Conservation (phyloP, 2,113 vertebrate genomes). For the Menidia beryllina region DNA sequence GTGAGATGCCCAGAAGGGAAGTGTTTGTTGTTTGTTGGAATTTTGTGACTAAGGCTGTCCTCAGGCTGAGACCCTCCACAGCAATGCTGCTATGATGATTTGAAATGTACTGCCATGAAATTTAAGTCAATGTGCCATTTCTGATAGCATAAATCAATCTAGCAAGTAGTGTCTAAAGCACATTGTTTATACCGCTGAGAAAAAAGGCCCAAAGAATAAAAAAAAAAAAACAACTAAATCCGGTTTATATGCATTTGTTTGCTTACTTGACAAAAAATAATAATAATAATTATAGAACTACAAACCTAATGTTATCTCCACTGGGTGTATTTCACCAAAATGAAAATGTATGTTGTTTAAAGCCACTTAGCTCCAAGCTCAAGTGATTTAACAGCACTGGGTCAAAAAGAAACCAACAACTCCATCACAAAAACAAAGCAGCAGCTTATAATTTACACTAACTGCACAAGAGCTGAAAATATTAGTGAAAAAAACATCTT, state of each 20-base stretch:
- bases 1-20: slow-evolving; percentile 13
- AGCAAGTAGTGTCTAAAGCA: slow-evolving; percentile 1
- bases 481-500: slow-evolving; percentile 26
- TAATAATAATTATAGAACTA: background rate
- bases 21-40: too few relatives aligned
- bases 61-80: background rate
- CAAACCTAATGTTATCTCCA: background rate
- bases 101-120: slow-evolving; percentile 11
- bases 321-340: background rate
- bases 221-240: slow-evolving; percentile 6
- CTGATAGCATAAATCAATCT: slow-evolving; percentile 20
- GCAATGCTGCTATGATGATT: background rate
- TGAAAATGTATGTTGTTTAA: slow-evolving; percentile 8
- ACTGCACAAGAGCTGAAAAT: too few relatives aligned
- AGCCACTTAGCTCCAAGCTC: slow-evolving; percentile 5
- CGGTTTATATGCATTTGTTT: background rate
- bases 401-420: slow-evolving; percentile 4
- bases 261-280: background rate
- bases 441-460: slow-evolving; percentile 47
- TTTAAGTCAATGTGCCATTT: slow-evolving; percentile 6
- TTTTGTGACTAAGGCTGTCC: background rate
- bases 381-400: slow-evolving; percentile 13
- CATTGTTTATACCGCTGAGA: background rate
- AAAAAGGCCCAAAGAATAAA: background rate
- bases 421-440: slow-evolving; percentile 40